Evolutionary conservation across 1,140 invertebrate species (phyloP), one percentile per base, ranked within the genome.

Genomic region (Tetramorium alpestre): DNA sequence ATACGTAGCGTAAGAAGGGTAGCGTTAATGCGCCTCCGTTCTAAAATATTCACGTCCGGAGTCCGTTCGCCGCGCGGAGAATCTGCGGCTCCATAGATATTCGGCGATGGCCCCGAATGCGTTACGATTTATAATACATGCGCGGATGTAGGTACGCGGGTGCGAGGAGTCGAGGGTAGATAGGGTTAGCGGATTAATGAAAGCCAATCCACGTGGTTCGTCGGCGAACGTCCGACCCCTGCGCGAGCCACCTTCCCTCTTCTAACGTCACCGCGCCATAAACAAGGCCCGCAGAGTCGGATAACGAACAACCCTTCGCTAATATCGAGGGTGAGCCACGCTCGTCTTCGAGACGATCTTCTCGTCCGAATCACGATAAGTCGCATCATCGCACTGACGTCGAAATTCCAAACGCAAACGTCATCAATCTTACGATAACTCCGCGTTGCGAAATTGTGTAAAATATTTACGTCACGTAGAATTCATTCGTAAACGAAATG

Each of bases 171-270:
- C 88, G 86, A 58, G 73, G 87, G 89, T 67, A 92, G 93, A 94
- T 93, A 94, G 93, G 94, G 92, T 93, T 94, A 93, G 92, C 92
- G 94, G 94, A 95, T 95, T 95, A 95, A 95, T 95, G 95, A 95
- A 94, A 94, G 94, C 92, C 95, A 95, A 95, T 95, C 94, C 93
- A 87, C 91, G 85, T 76, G 89, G 60, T 75, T 75, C 58, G 73
- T 25, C 65, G 56, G 64, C 58, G 38, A 75, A 64, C 54, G 33
- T 75, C 72, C 64, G 56, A 58, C 65, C 56, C 65, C 56, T 51
- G 75, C 82, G 80, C 54, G 47, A 60, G 33, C 85, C 89, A 89
- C 78, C 88, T 92, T 91, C 91, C 91, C 92, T 92, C 89, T 91
- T 86, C 89, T 93, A 88, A 92, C 92, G 90, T 93, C 92, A 93